phyloP scores from a whole-genome alignment of 2,888 invertebrate genomes.

The Chrysomela aeneicollis region DNA sequence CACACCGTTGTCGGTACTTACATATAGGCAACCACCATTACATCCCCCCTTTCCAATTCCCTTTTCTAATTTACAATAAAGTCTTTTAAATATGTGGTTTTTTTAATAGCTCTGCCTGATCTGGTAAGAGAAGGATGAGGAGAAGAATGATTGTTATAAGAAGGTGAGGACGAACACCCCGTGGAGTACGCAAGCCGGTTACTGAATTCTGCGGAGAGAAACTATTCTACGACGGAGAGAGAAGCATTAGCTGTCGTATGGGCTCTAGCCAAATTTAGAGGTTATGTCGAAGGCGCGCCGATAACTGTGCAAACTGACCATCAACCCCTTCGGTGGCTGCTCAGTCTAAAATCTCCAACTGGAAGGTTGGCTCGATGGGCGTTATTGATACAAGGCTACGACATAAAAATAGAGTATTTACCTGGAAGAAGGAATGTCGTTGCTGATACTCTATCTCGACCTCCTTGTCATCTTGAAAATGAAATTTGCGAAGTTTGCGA shows the following conservation, averaged over 20 bases:
- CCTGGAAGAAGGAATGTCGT: constrained; percentile 52
- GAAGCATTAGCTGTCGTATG: constrained; percentile 41
- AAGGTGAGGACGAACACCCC: no score
- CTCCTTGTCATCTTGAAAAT: constrained; percentile 19
- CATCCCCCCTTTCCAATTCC: no score
- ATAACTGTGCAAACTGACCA: constrained; percentile 58
- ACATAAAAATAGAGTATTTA: constrained; percentile 53
- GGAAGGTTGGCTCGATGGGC: constrained; percentile 59
- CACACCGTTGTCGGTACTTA: no score
- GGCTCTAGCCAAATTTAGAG: constrained; percentile 33
- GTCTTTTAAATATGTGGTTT: no score
- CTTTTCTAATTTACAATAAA: no score
- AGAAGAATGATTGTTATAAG: no score
- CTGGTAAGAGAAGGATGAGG: no score
- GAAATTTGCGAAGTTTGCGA: constrained; percentile 12
- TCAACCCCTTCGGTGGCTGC: constrained; percentile 59
- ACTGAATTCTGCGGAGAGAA: constrained; percentile 41
- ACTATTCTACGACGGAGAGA: constrained; percentile 51
- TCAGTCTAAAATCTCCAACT: constrained; percentile 52
- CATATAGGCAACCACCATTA: no score
- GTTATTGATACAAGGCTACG: constrained; percentile 53
- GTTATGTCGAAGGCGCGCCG: constrained; percentile 53
- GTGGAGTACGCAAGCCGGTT: constrained; percentile 29
- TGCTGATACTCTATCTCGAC: constrained; percentile 54
- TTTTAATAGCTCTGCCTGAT: no score